Conservation (phyloP, 2,113 vertebrate species). For the Isurus oxyrinchus region DNA sequence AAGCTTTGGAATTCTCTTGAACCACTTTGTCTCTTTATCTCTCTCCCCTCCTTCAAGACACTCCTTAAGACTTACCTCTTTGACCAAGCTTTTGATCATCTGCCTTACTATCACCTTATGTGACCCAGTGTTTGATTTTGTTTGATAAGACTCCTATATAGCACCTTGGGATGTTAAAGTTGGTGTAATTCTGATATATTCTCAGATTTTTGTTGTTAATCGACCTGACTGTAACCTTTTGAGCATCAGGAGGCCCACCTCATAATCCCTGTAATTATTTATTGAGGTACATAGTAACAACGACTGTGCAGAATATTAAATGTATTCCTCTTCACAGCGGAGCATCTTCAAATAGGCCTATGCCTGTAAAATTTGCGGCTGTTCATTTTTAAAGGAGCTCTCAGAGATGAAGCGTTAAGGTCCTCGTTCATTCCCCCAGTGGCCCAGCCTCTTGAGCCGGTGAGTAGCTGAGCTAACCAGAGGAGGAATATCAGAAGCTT, state of each 20-base stretch:
- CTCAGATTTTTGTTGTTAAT: background rate
- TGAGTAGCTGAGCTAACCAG: background rate
- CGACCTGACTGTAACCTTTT: background rate
- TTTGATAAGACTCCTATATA: background rate
- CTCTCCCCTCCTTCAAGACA: background rate
- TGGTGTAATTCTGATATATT: background rate
- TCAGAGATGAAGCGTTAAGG: background rate
- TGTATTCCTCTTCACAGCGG: background rate
- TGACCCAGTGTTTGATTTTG: background rate
- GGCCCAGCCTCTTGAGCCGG: background rate
- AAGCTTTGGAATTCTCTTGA: background rate
- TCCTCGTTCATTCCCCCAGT: background rate
- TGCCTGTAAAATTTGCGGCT: background rate
- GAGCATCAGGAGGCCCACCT: background rate
- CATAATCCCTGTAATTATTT: background rate
- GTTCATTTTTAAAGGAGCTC: background rate
- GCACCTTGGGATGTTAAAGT: background rate
- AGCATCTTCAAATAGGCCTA: background rate
- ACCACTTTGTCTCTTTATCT: background rate
- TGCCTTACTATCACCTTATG: background rate
- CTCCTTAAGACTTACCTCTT: background rate
- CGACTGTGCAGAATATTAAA: background rate
- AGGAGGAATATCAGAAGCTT: background rate
- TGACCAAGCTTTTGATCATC: no score
- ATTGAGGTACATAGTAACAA: background rate